Conservation (phyloP, 2,888 invertebrate genomes). For the Agonopterix arenella region DNA sequence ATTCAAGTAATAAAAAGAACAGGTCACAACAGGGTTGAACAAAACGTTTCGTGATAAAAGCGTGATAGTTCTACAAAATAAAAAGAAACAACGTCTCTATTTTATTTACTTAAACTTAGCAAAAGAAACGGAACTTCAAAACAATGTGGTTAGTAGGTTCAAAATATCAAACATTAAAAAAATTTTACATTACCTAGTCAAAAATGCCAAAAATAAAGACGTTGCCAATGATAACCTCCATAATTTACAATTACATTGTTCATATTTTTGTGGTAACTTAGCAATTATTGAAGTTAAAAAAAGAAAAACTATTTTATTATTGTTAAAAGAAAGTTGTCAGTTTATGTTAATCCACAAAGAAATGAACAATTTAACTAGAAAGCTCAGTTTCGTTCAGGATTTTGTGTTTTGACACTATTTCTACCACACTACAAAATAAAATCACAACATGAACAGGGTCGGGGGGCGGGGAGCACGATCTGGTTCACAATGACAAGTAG, state of each 20-base stretch:
- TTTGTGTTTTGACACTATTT: conserved; percentile 37
- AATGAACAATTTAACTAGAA: conserved; percentile 57
- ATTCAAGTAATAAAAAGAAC: conserved; percentile 11
- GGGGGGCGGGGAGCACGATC: conserved; percentile 23
- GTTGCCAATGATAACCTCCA: conserved; percentile 47
- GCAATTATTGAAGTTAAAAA: conserved; percentile 7
- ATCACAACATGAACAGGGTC: conserved; percentile 15
- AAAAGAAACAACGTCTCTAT: conserved; percentile 43
- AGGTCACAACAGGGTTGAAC: conserved; percentile 67
- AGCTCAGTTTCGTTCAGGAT: conserved; percentile 72
- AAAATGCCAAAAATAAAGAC: conserved; percentile 37
- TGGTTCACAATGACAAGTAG: conserved; percentile 24
- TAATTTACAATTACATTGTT: conserved; percentile 50
- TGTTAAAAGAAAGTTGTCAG: background rate
- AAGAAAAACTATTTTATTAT: background rate
- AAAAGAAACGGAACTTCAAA: background rate
- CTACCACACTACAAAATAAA: conserved; percentile 38
- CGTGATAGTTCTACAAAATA: conserved; percentile 46
- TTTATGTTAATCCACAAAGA: conserved; percentile 44
- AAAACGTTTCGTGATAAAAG: conserved; percentile 64
- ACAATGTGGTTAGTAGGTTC: background rate
- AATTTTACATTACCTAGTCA: conserved; percentile 8
- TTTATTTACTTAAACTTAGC: conserved; percentile 14
- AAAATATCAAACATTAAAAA: background rate
- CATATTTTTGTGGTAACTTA: conserved; percentile 49